These are phyloP conservation scores for Hartigia nigra DNA, from an alignment of 2,888 invertebrate species.

Conservation along the genomic window DNA sequence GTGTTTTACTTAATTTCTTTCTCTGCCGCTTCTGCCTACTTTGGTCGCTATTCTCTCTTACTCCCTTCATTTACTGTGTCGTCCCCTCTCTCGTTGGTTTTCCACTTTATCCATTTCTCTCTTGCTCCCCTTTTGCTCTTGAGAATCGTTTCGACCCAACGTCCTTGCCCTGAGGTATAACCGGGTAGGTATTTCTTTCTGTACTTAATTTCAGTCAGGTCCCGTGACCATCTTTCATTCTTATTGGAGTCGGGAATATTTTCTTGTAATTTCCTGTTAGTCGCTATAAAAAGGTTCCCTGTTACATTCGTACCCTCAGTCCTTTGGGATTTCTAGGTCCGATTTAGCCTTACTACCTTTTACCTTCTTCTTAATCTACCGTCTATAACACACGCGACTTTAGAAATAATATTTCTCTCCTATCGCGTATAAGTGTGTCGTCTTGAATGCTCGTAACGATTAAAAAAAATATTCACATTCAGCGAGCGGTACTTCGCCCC, in stretches of 20 bases:
- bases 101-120: slow-evolving; percentile 28
- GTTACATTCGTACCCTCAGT: slow-evolving; percentile 27
- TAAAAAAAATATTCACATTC: neutral
- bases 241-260: slow-evolving; percentile 39
- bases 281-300: slow-evolving; percentile 20
- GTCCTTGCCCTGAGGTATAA: slow-evolving; percentile 25
- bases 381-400: neutral
- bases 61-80: slow-evolving; percentile 32
- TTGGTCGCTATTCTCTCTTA: slow-evolving; percentile 33
- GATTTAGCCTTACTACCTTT: neutral
- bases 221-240: slow-evolving; percentile 42
- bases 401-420: neutral
- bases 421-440: neutral
- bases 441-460: neutral
- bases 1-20: slow-evolving; percentile 22
- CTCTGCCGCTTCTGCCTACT: slow-evolving; percentile 22
- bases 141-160: slow-evolving; percentile 21
- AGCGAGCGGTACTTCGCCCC: neutral
- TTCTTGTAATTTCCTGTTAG: slow-evolving; percentile 33
- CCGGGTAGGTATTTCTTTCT: slow-evolving; percentile 29
- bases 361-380: neutral
- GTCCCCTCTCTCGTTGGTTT: slow-evolving; percentile 31
- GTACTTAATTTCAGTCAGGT: slow-evolving; percentile 38
- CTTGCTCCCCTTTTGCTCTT: slow-evolving; percentile 22
- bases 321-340: slow-evolving; percentile 29